phyloP scores from a whole-genome alignment of 2,113 vertebrate species.

The Psilopogon haemacephalus region DNA sequence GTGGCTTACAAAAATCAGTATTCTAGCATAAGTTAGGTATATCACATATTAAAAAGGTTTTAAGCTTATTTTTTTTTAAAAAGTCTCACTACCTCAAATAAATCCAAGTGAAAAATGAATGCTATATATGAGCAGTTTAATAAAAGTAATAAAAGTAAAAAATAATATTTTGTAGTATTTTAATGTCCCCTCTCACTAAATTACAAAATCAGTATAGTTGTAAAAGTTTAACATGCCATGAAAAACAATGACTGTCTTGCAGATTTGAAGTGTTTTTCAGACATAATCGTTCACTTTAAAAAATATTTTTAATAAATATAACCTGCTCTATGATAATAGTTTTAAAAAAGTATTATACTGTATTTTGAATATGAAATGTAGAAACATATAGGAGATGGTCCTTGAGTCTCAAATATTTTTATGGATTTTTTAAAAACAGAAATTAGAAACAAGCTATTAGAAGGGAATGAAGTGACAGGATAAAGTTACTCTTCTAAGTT shows the following conservation, averaged over 20 bases:
- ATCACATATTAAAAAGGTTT: neutral
- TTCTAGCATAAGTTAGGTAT: neutral
- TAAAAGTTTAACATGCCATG: neutral
- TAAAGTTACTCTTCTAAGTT: neutral
- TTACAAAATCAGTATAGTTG: neutral
- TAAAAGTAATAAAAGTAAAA: neutral
- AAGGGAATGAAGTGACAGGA: neutral
- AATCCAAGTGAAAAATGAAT: neutral
- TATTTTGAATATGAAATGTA: neutral
- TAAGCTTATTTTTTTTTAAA: neutral
- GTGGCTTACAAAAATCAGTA: neutral
- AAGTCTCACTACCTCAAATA: neutral
- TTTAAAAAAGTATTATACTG: neutral
- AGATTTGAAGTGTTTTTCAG: neutral
- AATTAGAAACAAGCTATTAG: neutral
- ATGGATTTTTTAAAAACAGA: neutral
- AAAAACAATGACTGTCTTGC: neutral
- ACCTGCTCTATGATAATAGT: neutral
- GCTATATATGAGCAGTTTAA: neutral
- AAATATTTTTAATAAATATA: neutral
- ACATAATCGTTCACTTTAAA: too few relatives aligned
- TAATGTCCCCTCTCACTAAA: neutral
- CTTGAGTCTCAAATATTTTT: neutral
- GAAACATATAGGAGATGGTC: neutral
- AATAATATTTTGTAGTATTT: neutral